These are phyloP conservation scores for Trachelipus rathkii DNA, from an alignment of 1,140 invertebrate genomes.

Conservation along the genomic window DNA sequence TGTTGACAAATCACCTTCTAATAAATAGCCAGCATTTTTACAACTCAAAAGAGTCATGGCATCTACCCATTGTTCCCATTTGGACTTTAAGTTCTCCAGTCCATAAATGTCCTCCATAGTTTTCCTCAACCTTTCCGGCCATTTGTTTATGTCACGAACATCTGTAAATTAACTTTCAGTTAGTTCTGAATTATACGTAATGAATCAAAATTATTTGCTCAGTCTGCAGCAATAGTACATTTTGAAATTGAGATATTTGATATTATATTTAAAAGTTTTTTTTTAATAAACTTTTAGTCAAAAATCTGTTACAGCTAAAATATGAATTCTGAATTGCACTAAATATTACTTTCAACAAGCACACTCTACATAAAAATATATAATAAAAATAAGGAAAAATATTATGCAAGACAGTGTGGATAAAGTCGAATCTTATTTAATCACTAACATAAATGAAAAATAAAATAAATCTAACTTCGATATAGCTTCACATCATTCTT, in stretches of 20 bases:
- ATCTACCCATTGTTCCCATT: slow-evolving; percentile 71
- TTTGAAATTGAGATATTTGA: too few relatives aligned
- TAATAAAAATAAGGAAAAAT: too few relatives aligned
- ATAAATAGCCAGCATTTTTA: slow-evolving; percentile 65
- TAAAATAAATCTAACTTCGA: slow-evolving; percentile 53
- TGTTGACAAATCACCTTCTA: slow-evolving; percentile 59
- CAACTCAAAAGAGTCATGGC: slow-evolving; percentile 58
- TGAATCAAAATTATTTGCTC: too few relatives aligned
- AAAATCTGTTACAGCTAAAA: too few relatives aligned
- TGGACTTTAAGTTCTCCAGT: slow-evolving; percentile 62
- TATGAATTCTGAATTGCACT: too few relatives aligned
- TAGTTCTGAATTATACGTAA: too few relatives aligned
- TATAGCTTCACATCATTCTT: slow-evolving; percentile 64
- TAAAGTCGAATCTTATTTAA: neutral
- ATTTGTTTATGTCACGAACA: slow-evolving; percentile 65
- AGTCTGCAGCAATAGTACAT: too few relatives aligned
- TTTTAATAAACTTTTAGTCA: too few relatives aligned
- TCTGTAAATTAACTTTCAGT: slow-evolving; percentile 47
- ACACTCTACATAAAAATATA: too few relatives aligned
- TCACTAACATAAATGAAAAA: neutral
- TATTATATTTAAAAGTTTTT: too few relatives aligned
- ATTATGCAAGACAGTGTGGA: neutral
- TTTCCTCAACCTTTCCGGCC: slow-evolving; percentile 72
- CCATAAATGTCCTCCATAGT: slow-evolving; percentile 72
- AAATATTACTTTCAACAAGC: too few relatives aligned